A percentile compares a stretch with the other conserved stretches of the same genome.
phyloP scores from a whole-genome alignment of 1,140 invertebrate genomes.

The Bombus polaris region DNA sequence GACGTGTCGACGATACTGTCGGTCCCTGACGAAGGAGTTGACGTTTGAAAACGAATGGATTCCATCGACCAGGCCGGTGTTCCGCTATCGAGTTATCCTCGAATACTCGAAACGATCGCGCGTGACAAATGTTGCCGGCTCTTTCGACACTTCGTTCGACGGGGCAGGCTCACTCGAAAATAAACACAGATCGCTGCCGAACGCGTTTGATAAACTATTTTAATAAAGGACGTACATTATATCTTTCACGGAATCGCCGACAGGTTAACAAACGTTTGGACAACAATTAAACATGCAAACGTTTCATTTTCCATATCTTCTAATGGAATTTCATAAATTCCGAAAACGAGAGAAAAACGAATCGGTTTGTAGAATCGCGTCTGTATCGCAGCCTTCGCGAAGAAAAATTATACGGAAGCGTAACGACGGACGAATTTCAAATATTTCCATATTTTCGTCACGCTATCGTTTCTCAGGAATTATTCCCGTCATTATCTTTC shows the following conservation, averaged over 20 bases:
- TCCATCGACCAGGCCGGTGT: conserved; percentile 48
- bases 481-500: conserved; percentile 7
- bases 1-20: conserved; percentile 67
- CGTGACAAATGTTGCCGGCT: conserved; percentile 47
- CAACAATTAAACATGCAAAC: background rate
- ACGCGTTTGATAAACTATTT: conserved; percentile 25
- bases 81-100: conserved; percentile 41
- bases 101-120: conserved; percentile 33
- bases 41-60: conserved; percentile 66
- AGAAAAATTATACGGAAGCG: background rate
- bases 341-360: background rate
- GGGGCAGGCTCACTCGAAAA: background rate
- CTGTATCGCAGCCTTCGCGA: background rate
- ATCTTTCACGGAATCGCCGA: background rate
- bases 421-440: conserved; percentile 27
- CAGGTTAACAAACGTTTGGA: background rate
- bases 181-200: background rate
- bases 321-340: too few relatives aligned
- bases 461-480: conserved; percentile 25
- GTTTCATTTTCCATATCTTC: background rate
- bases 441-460: conserved; percentile 33
- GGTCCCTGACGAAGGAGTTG: conserved; percentile 65
- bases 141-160: conserved; percentile 32
- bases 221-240: conserved; percentile 11
- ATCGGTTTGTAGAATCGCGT: background rate